phyloP scores from a whole-genome alignment of 2,113 vertebrate genomes.

The Egretta garzetta region DNA sequence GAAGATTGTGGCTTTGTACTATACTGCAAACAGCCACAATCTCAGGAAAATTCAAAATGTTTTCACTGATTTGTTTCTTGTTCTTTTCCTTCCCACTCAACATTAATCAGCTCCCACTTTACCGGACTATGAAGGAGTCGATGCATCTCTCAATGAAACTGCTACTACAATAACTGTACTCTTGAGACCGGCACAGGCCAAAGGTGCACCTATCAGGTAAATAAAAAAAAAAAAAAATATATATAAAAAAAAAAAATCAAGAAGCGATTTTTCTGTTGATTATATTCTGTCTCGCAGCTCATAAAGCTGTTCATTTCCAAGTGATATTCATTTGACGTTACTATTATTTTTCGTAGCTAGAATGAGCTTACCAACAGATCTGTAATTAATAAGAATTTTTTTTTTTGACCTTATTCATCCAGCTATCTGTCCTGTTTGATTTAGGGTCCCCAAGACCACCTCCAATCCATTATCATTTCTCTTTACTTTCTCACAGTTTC shows the following conservation, averaged over 20 bases:
- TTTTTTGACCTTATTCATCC: neutral
- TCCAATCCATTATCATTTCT: conserved; percentile 1
- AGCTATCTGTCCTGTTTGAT: conserved; percentile 27
- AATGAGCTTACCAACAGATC: neutral
- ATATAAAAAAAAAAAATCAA: neutral
- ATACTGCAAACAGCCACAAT: neutral
- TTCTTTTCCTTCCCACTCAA: conserved; percentile 4
- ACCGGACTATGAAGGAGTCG: conserved; percentile 93
- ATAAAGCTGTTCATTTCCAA: neutral
- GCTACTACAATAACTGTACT: conserved; percentile 97
- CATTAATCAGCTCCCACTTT: conserved; percentile 87
- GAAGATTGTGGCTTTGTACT: neutral
- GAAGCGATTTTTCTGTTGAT: neutral
- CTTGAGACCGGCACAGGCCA: conserved; percentile 95
- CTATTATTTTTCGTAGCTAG: neutral
- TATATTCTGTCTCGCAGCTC: neutral
- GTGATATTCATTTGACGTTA: neutral
- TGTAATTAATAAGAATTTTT: neutral
- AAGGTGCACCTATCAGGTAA: conserved; percentile 98
- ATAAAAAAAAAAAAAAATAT: neutral
- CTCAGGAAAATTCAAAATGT: neutral
- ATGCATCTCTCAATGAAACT: conserved; percentile 96
- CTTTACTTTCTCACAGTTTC: conserved; percentile 45
- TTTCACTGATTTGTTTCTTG: neutral
- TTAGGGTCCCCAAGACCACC: neutral